A percentile compares a stretch with the other conserved stretches of the same genome.
Conservation (phyloP, 1,140 invertebrate genomes). For the Paramacrobiotus metropolitanus region DNA sequence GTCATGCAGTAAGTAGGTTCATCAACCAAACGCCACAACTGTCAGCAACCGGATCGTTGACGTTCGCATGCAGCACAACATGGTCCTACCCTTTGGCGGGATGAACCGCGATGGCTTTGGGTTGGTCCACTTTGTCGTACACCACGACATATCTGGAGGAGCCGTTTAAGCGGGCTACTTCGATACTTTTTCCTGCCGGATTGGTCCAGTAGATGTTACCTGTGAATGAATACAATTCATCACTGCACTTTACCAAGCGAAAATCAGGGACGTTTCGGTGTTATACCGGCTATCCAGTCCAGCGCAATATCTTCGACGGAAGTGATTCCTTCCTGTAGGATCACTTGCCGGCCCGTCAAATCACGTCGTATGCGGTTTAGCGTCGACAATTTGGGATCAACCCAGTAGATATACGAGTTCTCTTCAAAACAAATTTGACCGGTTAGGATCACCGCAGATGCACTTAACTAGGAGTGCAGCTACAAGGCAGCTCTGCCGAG, state of each 20-base stretch:
- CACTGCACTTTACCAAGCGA: slow-evolving; percentile 23
- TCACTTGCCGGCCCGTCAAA: slow-evolving; percentile 37
- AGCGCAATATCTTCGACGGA: slow-evolving; percentile 31
- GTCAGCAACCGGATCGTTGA: no score
- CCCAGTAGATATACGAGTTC: slow-evolving; percentile 50
- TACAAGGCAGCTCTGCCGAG: neutral
- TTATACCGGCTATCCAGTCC: slow-evolving; percentile 38
- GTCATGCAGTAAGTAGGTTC: no score
- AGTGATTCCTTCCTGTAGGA: slow-evolving; percentile 29
- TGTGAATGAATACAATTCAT: slow-evolving; percentile 15
- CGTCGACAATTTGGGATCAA: slow-evolving; percentile 44
- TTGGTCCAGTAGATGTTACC: slow-evolving; percentile 38
- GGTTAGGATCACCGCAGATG: neutral
- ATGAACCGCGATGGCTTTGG: slow-evolving; percentile 35
- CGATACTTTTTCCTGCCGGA: slow-evolving; percentile 31
- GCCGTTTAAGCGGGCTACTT: slow-evolving; percentile 30
- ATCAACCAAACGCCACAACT: no score
- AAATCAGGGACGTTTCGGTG: slow-evolving; percentile 1
- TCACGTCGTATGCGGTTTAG: slow-evolving; percentile 49
- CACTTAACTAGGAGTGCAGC: neutral
- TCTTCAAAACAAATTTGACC: slow-evolving; percentile 17
- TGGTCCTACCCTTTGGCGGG: slow-evolving; percentile 32
- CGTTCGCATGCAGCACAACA: no score
- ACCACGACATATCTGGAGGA: slow-evolving; percentile 28
- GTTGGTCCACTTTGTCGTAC: slow-evolving; percentile 23